phyloP scores from a whole-genome alignment of 2,888 invertebrate species.

The Pammene fasciana region DNA sequence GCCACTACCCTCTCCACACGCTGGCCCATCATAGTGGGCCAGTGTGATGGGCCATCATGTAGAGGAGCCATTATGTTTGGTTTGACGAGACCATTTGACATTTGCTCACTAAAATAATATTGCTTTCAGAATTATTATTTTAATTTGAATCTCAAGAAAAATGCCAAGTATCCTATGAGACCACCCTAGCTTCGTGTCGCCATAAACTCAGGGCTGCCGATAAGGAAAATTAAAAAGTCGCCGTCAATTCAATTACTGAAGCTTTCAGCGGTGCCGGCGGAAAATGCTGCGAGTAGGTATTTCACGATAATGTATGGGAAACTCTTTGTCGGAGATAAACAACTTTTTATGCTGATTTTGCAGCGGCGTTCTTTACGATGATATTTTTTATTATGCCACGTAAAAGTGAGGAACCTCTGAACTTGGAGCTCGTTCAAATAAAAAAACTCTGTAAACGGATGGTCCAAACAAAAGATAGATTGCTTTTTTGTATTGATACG shows the following conservation, averaged over 20 bases:
- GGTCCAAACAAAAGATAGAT: not conserved
- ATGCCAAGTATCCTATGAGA: not conserved
- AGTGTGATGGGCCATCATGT: too few species aligned
- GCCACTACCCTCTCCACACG: too few species aligned
- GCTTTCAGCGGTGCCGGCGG: conserved; percentile 29
- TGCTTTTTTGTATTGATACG: not conserved
- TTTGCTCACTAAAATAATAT: too few species aligned
- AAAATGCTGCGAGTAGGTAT: conserved; percentile 16
- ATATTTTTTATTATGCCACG: conserved; percentile 5
- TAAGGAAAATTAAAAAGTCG: conserved; percentile 34
- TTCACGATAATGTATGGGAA: conserved; percentile 28
- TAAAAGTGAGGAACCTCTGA: conserved; percentile 1
- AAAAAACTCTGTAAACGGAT: not conserved
- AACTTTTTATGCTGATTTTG: conserved; percentile 18
- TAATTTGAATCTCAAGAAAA: too few species aligned
- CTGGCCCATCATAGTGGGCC: too few species aligned
- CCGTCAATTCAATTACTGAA: conserved; percentile 29
- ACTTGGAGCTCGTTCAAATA: conserved; percentile 6
- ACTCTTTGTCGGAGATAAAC: conserved; percentile 24
- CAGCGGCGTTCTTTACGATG: not conserved
- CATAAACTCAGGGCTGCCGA: conserved; percentile 29
- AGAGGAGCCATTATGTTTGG: too few species aligned
- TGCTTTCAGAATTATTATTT: too few species aligned
- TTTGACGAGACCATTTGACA: too few species aligned
- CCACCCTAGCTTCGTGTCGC: not conserved